These are phyloP conservation scores for Entomobrya multifasciata DNA, from an alignment of 2,888 invertebrate genomes.

Conservation along the genomic window DNA sequence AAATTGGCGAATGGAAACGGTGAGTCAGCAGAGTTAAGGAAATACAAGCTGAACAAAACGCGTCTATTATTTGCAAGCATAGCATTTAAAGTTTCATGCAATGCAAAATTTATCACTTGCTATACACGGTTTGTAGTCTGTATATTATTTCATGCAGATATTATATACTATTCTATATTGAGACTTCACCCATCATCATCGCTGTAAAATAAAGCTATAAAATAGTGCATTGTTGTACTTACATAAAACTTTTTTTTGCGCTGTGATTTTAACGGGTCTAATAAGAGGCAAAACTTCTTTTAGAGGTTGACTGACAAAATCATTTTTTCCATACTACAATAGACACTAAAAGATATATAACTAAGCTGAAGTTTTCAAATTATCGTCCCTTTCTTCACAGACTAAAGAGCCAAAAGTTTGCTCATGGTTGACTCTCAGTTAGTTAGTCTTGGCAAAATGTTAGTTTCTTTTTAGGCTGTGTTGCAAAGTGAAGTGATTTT, in stretches of 20 bases:
- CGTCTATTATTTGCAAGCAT: background rate
- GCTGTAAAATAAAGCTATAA: background rate
- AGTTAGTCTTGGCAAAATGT: background rate
- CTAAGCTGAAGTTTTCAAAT: conserved; percentile 2
- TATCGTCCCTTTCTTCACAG: background rate
- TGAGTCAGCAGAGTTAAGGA: conserved; percentile 57
- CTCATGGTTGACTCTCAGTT: conserved; percentile 12
- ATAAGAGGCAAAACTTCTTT: no score
- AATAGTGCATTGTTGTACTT: no score
- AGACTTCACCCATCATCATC: no score
- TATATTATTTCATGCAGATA: no score
- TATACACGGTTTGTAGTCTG: no score
- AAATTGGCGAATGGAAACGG: conserved; percentile 39
- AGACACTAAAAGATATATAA: no score
- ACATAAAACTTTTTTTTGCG: background rate
- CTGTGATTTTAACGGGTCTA: background rate
- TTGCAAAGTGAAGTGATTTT: conserved; percentile 18
- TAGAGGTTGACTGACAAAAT: background rate
- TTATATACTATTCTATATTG: no score
- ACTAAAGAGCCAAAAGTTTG: background rate
- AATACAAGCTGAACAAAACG: background rate
- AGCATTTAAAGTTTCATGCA: background rate
- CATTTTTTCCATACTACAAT: conserved; percentile 13
- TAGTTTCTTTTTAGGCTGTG: conserved; percentile 31
- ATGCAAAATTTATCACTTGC: background rate